Percentiles rank a stretch among this genome's conserved stretches.
These are phyloP conservation scores for Rhizoglyphus robini DNA, from an alignment of 1,140 invertebrate species.

Conservation along the genomic window DNA sequence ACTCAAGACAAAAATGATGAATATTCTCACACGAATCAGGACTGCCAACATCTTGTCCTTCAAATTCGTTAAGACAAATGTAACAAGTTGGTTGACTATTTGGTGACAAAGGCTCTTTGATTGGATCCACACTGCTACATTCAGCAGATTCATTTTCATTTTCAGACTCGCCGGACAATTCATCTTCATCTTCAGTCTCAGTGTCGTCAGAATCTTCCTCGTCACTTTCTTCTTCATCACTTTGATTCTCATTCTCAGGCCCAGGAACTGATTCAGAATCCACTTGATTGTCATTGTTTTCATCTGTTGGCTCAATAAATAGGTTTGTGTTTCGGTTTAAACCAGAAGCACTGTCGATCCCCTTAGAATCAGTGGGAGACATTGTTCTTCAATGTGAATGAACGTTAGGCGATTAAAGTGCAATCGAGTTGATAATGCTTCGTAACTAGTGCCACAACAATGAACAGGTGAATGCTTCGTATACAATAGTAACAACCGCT, in stretches of 20 bases:
- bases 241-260: slow-evolving; percentile 16
- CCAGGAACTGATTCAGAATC: not conserved
- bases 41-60: slow-evolving; percentile 59
- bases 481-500: no score
- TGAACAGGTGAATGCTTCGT: no score
- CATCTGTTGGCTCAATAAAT: not conserved
- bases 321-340: not conserved
- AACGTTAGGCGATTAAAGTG: no score
- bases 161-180: slow-evolving; percentile 17
- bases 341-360: not conserved
- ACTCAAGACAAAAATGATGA: slow-evolving; percentile 73
- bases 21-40: slow-evolving; percentile 59
- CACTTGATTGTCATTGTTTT: not conserved
- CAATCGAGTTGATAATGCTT: no score
- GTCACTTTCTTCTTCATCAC: slow-evolving; percentile 17
- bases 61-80: slow-evolving; percentile 49
- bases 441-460: no score
- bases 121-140: slow-evolving; percentile 40
- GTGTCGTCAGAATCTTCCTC: slow-evolving; percentile 19
- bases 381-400: no score
- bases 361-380: not conserved
- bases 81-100: slow-evolving; percentile 43
- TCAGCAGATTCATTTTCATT: slow-evolving; percentile 16
- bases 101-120: slow-evolving; percentile 30
- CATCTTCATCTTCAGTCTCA: slow-evolving; percentile 3